Evolutionary conservation across 2,888 invertebrate species (phyloP).

Genomic region (Pollenia angustigena): DNA sequence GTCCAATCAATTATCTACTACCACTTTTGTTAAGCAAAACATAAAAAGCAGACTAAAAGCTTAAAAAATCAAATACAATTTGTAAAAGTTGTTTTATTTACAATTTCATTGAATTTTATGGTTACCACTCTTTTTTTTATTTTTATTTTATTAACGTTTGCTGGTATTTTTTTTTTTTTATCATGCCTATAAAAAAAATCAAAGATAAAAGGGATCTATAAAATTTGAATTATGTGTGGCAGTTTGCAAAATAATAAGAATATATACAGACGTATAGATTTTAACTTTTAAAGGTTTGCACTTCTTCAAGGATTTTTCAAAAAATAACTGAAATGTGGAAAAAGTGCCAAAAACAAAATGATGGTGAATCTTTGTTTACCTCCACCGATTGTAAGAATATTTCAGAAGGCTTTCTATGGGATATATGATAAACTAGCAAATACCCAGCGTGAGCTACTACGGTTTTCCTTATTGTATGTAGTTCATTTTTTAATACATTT

Average conservation of each 20-base stretch:
- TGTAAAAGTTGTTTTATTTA: constrained; percentile 24
- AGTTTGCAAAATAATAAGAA: constrained; percentile 74
- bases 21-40: background rate
- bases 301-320: too few species aligned
- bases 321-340: too few species aligned
- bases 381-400: too few species aligned
- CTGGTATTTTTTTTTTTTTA: background rate
- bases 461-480: too few species aligned
- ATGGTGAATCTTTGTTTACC: too few species aligned
- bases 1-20: constrained; percentile 68
- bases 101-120: constrained; percentile 30
- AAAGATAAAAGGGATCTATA: constrained; percentile 79
- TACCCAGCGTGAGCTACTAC: too few species aligned
- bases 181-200: constrained; percentile 18
- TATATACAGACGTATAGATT: too few species aligned
- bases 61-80: constrained; percentile 38
- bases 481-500: too few species aligned
- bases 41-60: background rate
- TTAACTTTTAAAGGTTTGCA: too few species aligned
- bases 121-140: background rate
- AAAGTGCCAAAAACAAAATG: too few species aligned
- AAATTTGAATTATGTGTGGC: constrained; percentile 81
- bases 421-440: too few species aligned
- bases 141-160: background rate
- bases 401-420: too few species aligned